These are phyloP conservation scores for Deroplatys truncata DNA, from an alignment of 2,888 invertebrate genomes.

Conservation along the genomic window DNA sequence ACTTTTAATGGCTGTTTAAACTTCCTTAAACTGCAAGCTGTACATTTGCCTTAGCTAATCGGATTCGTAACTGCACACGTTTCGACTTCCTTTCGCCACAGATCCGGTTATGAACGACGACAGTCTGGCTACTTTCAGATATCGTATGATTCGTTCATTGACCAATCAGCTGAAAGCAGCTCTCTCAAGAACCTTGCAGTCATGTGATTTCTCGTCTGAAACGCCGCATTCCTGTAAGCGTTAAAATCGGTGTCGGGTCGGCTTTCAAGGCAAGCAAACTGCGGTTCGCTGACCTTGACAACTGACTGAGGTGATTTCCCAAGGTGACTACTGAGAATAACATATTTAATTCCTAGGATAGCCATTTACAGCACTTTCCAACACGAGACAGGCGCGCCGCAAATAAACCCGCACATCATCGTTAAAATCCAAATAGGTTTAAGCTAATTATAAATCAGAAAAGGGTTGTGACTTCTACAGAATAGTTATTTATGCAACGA, in stretches of 20 bases:
- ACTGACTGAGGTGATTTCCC: neutral
- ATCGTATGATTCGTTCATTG: slow-evolving; percentile 12
- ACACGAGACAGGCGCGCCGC: too few relatives aligned
- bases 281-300: neutral
- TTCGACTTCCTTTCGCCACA: neutral
- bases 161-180: neutral
- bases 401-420: too few relatives aligned
- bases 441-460: too few relatives aligned
- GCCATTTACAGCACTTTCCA: too few relatives aligned
- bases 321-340: neutral
- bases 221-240: neutral
- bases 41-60: neutral
- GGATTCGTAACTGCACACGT: neutral
- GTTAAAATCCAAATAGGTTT: too few relatives aligned
- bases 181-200: neutral
- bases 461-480: too few relatives aligned
- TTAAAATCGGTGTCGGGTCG: neutral
- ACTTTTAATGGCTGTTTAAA: neutral
- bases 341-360: neutral
- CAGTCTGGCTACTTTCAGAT: slow-evolving; percentile 8
- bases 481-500: too few relatives aligned
- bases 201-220: neutral
- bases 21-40: neutral
- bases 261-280: neutral
- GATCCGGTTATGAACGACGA: neutral